Evolutionary conservation across 2,113 vertebrate species (phyloP), one percentile per base, ranked within the genome.

Genomic region (Reinhardtius hippoglossoides): DNA sequence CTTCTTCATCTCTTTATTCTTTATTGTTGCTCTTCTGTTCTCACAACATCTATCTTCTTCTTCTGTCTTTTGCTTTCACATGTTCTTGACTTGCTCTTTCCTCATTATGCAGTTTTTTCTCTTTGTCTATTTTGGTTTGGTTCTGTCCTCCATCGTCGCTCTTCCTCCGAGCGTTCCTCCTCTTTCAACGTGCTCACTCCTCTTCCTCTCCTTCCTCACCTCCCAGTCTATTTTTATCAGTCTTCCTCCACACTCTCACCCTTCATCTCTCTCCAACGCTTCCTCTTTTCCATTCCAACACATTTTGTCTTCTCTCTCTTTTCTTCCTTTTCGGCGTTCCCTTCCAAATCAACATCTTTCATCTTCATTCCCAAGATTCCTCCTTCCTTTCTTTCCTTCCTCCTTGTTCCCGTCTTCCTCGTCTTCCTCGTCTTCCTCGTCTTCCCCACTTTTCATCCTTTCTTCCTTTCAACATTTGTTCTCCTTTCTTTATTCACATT

Each of bases 221-320:
- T 87, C 76, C 54, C 48, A 0, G 37, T 71, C 74, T 88, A 88
- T 85, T 88, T 89, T 76, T 82, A 70, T 50, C 74, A 0, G 46
- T 71, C 75, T 81, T 88, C 83, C 85, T 88, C 83, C 83, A 74
- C 76, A 58, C 76, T 81, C 75, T 82, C 85, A 76, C 81, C 60
- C 78, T 31, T 66, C 72, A 2, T 80, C 69, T 75, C 59, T 72
- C 82, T 79, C 65, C 37, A 24, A 18, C 60, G n/a, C 74, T 87
- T 20, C 58, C 69, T 67, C 44, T 27, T 72, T 42, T 77, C 21
- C 64, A 5, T 68, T 60, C 52, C 48, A 3, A 76, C 77, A 85
- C 75, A 24, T 80, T 76, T 62, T 21, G 15, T 14, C 27, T 23
- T 31, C 31, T 31, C 31, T 31, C 31, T 31, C 31, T 31, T 31